Evolutionary conservation across 2,888 invertebrate species (phyloP).

Genomic region (Cynaeus angustus): DNA sequence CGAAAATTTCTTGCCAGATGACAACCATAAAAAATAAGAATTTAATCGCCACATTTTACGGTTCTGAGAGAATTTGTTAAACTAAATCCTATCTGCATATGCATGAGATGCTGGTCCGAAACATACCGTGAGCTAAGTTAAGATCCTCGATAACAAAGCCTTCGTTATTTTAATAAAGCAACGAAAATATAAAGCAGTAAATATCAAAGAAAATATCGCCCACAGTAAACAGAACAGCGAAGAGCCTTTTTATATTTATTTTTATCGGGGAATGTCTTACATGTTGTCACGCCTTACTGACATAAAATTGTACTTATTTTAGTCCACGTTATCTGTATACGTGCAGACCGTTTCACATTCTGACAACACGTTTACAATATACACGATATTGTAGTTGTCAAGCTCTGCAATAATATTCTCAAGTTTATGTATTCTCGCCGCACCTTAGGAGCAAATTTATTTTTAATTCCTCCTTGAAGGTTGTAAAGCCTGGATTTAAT

Average conservation of each 20-base stretch:
- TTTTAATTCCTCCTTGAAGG: constrained; percentile 43
- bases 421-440: constrained; percentile 61
- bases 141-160: constrained; percentile 3
- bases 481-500: constrained; percentile 14
- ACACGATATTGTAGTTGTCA: constrained; percentile 64
- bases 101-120: constrained; percentile 15
- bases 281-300: constrained; percentile 57
- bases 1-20: constrained; percentile 5
- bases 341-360: constrained; percentile 59
- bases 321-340: constrained; percentile 61
- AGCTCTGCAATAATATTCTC: constrained; percentile 65
- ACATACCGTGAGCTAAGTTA: not conserved
- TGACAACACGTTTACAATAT: constrained; percentile 51
- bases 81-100: constrained; percentile 20
- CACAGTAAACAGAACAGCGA: constrained; percentile 28
- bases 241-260: constrained; percentile 49
- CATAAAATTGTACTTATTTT: constrained; percentile 59
- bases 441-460: constrained; percentile 45
- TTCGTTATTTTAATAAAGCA: constrained; percentile 17
- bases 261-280: constrained; percentile 55
- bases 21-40: constrained; percentile 5
- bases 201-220: constrained; percentile 12
- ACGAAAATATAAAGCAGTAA: constrained; percentile 2
- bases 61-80: constrained; percentile 5
- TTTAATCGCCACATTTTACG: constrained; percentile 12